Evolutionary conservation across 2,888 invertebrate species (phyloP), one percentile per base, ranked within the genome.

Genomic region (Scaptomyza cyrtandrae): DNA sequence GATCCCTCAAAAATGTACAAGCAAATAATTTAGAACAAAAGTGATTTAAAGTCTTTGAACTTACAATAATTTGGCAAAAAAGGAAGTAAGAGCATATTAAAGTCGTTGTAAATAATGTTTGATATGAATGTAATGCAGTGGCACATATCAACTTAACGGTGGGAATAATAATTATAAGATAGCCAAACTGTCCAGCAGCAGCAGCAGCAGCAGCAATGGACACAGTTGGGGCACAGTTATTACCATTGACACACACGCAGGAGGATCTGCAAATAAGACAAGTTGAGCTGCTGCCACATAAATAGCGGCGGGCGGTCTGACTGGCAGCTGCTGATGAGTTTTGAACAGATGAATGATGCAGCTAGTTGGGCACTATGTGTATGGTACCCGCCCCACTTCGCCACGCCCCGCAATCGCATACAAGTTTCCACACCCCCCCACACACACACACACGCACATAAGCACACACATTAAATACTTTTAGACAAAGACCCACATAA

Each of bases 181-280:
- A 39, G 60, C 39, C 5, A n/a, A 45, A 55, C 45, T 53, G 45
- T 29, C 46, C 39, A 43, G 46, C 33, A 29, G 24, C 37, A 37
- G 37, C 37, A n/a, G 6, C 13, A 37, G 4, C 35, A 6, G n/a
- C 14, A 39, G 14, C 39, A 9, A 14, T 39, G 39, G 39, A 53
- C 55, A n/a, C n/a, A n/a, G n/a, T 44, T 53, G 50, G 27, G 29
- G 41, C 52, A 14, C 43, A 74, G 24, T 24, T 24, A 24, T 24
- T 24, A 3, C 24, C 24, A 24, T 69, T 80, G 75, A 64, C 70
- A 75, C 72, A 68, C 76, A 65, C 86, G 71, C 71, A 71, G 80
- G 56, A 74, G 80, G 84, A 83, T 74, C 64, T 69, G 24, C 75
- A 59, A 50, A 37, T 71, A 66, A 69, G 66, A 70, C 59, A 16